Base-by-base conservation (phyloP, 2,113 vertebrate genomes). In the Triplophysa siluroides region DNA sequence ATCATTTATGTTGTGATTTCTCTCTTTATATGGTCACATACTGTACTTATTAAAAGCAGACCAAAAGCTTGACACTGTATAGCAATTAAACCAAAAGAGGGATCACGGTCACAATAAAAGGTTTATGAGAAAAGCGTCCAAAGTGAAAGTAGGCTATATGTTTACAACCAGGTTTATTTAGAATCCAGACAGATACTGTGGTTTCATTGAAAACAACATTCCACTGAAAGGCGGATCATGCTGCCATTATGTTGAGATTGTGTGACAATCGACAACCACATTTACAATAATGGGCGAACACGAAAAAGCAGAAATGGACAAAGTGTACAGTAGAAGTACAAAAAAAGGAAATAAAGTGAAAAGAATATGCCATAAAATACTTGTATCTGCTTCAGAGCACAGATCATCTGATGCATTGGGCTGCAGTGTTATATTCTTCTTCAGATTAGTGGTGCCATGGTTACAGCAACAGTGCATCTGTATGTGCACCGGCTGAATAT, bases 381-480 rank as follows among this genome's bases (percentile, higher is more conserved):
- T 71, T 56, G 72, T 18, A 45, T 41, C 38, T 45, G 3, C 8
- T 74, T 61, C 9, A 61, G 23, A 45, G 38, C 21, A 75, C 23
- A 62, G 45, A 26, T 3, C 62, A 26, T n/a, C 72, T 47, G 56
- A 62, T 14, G n/a, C 38, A 45, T 21, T 62, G 56, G 52, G 19
- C 33, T 74, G 11, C 38, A 67, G 21, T 45, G 13, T 70, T 47
- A 72, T n/a, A 67, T 72, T 47, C 13, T 76, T 71, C 73, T n/a
- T 41, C 52, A 62, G 26, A 13, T 68, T 70, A 56, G n/a, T 60
- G 45, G 63, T 70, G 64, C 54, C 64, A 81, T 78, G 29, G 75
- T 60, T 81, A 75, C 64, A 69, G 45, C 29, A 56, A 58, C 18
- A 21, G n/a, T 58, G 33, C 38, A n/a, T 45, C 43, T 45, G 43